These are phyloP conservation scores for Plecotus auritus DNA, from an alignment of 2,113 vertebrate species.

Conservation along the genomic window DNA sequence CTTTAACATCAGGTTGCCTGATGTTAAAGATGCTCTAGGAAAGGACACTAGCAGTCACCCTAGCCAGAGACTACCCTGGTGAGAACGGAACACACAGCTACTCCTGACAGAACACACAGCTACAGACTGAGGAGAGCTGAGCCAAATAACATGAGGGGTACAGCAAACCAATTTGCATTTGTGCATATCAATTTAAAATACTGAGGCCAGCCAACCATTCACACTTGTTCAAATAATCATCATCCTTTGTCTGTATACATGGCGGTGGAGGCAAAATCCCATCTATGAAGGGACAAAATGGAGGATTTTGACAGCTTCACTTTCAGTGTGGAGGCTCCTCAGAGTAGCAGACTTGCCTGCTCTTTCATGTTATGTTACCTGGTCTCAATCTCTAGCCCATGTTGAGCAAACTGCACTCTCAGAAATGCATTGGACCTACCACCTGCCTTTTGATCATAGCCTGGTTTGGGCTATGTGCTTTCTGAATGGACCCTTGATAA, in stretches of 20 bases:
- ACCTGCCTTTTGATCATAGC: not conserved
- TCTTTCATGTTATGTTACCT: not conserved
- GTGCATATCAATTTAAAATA: conserved; percentile 2
- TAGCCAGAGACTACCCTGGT: not conserved
- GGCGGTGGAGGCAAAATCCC: not conserved
- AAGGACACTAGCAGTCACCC: not conserved
- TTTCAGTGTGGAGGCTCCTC: not conserved
- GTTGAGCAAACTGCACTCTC: not conserved
- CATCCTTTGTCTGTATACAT: conserved; percentile 17
- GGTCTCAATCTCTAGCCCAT: not conserved
- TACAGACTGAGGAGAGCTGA: not conserved
- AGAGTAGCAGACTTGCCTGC: not conserved
- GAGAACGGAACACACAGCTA: not conserved
- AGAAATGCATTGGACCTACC: not conserved
- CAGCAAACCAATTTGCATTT: conserved; percentile 15
- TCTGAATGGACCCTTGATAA: not conserved
- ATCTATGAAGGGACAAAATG: not conserved
- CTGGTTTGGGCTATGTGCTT: not conserved
- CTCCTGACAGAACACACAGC: not conserved
- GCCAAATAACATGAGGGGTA: not conserved
- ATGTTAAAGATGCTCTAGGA: not conserved
- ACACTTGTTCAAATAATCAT: conserved; percentile 27
- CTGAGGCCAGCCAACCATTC: not conserved
- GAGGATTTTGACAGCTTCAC: not conserved
- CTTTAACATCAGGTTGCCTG: not conserved